Conservation (phyloP, 30 jellyfish, hydroid and myxozoan species). For the Hydra vulgaris region DNA sequence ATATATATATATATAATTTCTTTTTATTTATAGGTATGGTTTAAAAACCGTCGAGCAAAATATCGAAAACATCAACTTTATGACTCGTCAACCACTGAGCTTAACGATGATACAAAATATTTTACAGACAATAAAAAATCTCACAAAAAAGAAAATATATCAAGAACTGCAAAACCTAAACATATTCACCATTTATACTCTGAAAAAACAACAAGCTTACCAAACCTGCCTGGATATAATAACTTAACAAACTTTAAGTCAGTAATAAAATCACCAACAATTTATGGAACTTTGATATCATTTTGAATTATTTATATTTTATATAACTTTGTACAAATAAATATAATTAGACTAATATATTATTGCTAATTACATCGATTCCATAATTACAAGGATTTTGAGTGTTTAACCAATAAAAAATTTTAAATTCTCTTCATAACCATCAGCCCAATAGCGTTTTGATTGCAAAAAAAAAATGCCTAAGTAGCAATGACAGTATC, state of each 20-base stretch:
- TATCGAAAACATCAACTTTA: slow-evolving; percentile 69
- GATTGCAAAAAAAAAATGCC: no score
- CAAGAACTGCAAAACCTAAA: background rate
- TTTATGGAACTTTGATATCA: background rate
- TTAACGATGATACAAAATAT: background rate
- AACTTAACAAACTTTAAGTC: background rate
- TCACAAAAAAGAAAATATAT: background rate
- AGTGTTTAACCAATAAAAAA: no score
- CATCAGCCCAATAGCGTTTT: no score
- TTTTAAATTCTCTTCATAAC: no score
- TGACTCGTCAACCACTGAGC: background rate
- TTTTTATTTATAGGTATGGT: slow-evolving; percentile 70
- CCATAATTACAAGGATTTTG: no score
- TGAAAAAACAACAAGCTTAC: background rate
- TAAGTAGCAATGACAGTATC: no score
- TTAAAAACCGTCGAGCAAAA: slow-evolving; percentile 90
- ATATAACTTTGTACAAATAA: background rate
- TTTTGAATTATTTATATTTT: background rate
- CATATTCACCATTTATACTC: background rate
- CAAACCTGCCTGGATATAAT: background rate
- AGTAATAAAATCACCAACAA: background rate
- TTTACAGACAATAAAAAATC: background rate
- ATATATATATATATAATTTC: background rate
- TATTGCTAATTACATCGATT: no score
- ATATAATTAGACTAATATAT: background rate